A percentile compares a stretch with the other conserved stretches of the same genome.
Conservation (phyloP, 92 coral and sea anemone genomes). For the Nematostella vectensis region DNA sequence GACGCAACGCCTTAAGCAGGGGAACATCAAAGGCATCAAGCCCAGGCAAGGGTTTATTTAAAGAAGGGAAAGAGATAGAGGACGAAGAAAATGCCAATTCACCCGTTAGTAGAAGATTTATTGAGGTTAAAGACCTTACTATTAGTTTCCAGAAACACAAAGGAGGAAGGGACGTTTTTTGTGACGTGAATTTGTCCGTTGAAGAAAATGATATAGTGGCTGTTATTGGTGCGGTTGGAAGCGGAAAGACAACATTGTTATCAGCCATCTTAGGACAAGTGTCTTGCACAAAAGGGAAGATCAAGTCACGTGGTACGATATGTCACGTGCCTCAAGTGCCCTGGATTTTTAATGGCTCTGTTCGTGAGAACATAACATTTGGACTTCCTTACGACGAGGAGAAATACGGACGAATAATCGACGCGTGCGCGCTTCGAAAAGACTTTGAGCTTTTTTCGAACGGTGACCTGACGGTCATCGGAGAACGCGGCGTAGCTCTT, state of each 20-base stretch:
- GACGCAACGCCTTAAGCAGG: not conserved
- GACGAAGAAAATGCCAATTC: too few species aligned
- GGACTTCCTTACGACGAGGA: constrained; percentile 2
- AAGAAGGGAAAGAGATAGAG: not conserved
- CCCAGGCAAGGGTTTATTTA: not conserved
- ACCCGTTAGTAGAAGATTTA: too few species aligned
- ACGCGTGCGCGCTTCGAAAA: constrained; percentile 5
- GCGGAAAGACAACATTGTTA: constrained; percentile 13
- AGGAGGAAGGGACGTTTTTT: not conserved
- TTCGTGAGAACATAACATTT: constrained; percentile 18
- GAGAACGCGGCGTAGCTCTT: constrained; percentile 9
- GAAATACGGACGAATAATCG: not conserved
- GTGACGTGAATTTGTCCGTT: not conserved
- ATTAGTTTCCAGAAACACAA: not conserved
- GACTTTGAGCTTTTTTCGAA: constrained; percentile 7
- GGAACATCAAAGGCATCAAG: not conserved
- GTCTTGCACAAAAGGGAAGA: constrained; percentile 1
- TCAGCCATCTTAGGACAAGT: constrained; percentile 9
- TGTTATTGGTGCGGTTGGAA: constrained; percentile 17
- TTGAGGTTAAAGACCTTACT: not conserved
- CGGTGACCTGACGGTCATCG: constrained; percentile 13
- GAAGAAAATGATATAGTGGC: constrained; percentile 2
- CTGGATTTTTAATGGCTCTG: constrained; percentile 17
- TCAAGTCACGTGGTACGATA: not conserved
- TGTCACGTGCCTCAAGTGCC: constrained; percentile 10